These are phyloP conservation scores for Mylabris phalerata DNA, from an alignment of 1,140 invertebrate genomes.

Conservation along the genomic window DNA sequence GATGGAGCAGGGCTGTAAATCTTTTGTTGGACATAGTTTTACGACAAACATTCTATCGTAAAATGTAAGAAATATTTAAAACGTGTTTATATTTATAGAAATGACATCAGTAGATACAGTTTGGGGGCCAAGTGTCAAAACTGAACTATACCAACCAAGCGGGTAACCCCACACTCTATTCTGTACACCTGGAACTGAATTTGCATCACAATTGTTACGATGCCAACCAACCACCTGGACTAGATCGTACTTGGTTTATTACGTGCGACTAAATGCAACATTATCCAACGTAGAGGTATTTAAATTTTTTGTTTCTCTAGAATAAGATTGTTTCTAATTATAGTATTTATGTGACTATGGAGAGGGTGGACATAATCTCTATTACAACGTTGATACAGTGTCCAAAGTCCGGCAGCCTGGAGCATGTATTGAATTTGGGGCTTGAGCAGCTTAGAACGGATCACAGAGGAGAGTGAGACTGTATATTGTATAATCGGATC, in stretches of 20 bases:
- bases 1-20: too few species aligned
- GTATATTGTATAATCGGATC: slow-evolving; percentile 10
- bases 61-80: neutral
- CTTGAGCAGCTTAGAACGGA: slow-evolving; percentile 13
- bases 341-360: too few species aligned
- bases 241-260: neutral
- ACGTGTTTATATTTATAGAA: too few species aligned
- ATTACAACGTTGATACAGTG: neutral
- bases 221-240: slow-evolving; percentile 19
- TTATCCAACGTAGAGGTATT: too few species aligned
- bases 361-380: too few species aligned
- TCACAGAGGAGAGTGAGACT: slow-evolving; percentile 1
- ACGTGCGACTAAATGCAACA: too few species aligned
- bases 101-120: too few species aligned
- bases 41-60: too few species aligned
- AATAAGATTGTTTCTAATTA: too few species aligned
- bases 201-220: slow-evolving; percentile 19
- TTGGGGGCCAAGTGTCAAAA: too few species aligned
- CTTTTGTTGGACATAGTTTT: too few species aligned
- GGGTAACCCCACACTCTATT: slow-evolving; percentile 10
- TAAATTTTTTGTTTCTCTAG: too few species aligned
- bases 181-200: slow-evolving; percentile 20
- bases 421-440: slow-evolving; percentile 4
- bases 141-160: neutral
- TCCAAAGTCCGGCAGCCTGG: slow-evolving; percentile 4